phyloP scores from a whole-genome alignment of 2,113 vertebrate genomes.

The Narcine bancroftii region DNA sequence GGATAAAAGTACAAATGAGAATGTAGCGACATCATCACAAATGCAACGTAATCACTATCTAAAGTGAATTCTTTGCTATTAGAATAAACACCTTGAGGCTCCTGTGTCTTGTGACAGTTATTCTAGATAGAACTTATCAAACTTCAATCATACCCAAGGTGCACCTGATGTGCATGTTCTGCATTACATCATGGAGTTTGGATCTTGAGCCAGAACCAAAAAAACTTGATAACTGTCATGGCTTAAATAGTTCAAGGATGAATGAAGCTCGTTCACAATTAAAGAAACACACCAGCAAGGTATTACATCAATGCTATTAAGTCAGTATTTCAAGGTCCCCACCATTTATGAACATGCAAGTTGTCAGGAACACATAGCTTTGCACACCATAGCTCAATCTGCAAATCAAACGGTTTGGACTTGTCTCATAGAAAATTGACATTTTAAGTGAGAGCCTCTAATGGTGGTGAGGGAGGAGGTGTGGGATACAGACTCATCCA shows the following conservation, averaged over 20 bases:
- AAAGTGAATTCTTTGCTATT: too few relatives aligned
- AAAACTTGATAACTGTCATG: background rate
- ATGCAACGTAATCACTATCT: too few relatives aligned
- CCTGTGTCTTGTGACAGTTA: too few relatives aligned
- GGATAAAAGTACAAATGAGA: too few relatives aligned
- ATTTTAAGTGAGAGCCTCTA: background rate
- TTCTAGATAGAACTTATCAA: too few relatives aligned
- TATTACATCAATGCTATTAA: background rate
- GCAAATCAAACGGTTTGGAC: background rate
- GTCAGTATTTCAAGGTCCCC: background rate
- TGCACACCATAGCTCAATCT: background rate
- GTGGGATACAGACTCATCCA: too few relatives aligned
- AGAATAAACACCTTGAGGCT: too few relatives aligned
- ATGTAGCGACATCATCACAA: too few relatives aligned
- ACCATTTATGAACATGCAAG: background rate
- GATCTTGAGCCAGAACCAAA: background rate
- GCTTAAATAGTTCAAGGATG: background rate
- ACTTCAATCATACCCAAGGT: too few relatives aligned
- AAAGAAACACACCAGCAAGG: background rate
- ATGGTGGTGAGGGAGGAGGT: too few relatives aligned
- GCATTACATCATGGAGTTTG: background rate
- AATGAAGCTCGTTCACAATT: background rate
- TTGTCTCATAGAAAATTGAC: background rate
- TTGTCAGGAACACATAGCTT: background rate
- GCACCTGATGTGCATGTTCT: too few relatives aligned